A percentile compares a stretch with the other conserved stretches of the same genome.
Conservation (phyloP, 2,113 vertebrate species). For the Natator depressus region DNA sequence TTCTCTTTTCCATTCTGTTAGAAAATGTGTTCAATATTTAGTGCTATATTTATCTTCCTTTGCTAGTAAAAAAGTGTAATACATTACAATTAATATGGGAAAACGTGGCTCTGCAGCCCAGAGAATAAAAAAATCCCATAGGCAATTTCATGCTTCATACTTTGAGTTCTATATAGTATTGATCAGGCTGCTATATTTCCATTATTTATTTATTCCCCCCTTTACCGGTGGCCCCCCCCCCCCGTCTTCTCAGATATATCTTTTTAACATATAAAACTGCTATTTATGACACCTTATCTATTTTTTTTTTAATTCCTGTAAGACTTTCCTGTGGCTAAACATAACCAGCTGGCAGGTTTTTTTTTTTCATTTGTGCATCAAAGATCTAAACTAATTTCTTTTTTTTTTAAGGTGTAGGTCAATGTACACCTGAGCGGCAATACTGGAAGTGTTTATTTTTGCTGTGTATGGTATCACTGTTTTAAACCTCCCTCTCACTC, state of each 20-base stretch:
- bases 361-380: neutral
- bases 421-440: neutral
- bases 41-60: neutral
- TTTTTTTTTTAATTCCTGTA: neutral
- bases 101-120: neutral
- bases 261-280: neutral
- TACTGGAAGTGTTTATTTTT: neutral
- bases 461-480: neutral
- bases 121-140: neutral
- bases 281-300: neutral
- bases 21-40: neutral
- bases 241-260: neutral
- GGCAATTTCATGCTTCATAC: neutral
- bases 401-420: neutral
- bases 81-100: neutral
- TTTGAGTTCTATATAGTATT: neutral
- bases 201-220: neutral
- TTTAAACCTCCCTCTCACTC: neutral
- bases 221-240: rapidly evolving
- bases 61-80: neutral
- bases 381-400: neutral
- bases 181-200: neutral
- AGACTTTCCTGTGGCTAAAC: neutral
- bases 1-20: neutral
- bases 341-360: neutral